Conservation (phyloP, 2,888 invertebrate genomes). For the Thymelicus lineola region DNA sequence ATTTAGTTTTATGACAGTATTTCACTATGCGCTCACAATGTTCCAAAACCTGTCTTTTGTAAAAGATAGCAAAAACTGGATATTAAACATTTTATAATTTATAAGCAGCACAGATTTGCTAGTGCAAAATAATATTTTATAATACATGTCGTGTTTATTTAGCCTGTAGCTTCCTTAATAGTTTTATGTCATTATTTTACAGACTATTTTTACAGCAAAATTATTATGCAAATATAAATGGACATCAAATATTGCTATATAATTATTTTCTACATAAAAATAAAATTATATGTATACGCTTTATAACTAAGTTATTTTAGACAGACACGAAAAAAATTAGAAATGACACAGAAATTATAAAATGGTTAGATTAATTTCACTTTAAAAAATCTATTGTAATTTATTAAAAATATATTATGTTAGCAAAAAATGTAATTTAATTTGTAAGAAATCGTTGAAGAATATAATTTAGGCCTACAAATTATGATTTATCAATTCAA, state of each 20-base stretch:
- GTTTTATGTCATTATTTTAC: neutral
- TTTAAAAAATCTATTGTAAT: no score
- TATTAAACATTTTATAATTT: no score
- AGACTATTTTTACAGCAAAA: neutral
- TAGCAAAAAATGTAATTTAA: conserved; percentile 1
- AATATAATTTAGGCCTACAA: conserved; percentile 4
- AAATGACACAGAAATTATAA: neutral
- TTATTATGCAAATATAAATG: no score
- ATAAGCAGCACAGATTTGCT: no score
- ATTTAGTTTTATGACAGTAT: conserved; percentile 6
- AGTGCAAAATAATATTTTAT: no score
- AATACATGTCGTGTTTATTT: neutral
- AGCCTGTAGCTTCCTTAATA: neutral
- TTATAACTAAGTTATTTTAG: neutral
- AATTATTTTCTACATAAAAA: neutral
- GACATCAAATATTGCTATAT: neutral
- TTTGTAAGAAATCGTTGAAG: neutral
- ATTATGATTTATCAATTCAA: conserved; percentile 22
- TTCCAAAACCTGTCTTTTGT: neutral
- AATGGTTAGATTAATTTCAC: no score
- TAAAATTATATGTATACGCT: conserved; percentile 2
- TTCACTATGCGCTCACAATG: neutral
- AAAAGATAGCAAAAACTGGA: neutral
- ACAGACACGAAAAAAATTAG: neutral
- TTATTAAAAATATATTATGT: no score